Evolutionary conservation across 2,113 vertebrate species (phyloP).

Genomic region (Pterocles orientalis): DNA sequence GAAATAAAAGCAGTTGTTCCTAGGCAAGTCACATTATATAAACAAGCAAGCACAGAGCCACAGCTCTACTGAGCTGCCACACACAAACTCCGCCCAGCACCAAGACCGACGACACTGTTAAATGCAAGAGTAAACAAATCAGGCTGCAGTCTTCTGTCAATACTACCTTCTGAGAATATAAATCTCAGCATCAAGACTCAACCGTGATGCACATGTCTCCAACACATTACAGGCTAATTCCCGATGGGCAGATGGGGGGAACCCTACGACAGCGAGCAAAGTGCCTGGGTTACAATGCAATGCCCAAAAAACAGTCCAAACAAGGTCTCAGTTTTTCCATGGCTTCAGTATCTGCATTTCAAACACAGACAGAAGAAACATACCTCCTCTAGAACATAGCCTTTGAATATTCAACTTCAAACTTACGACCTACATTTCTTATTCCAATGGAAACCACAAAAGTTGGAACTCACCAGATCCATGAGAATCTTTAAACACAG

Average conservation of each 20-base stretch:
- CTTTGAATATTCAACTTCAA: neutral
- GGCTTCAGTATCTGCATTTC: neutral
- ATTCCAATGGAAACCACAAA: neutral
- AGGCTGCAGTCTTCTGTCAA: neutral
- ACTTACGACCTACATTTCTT: neutral
- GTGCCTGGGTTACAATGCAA: neutral
- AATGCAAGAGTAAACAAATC: neutral
- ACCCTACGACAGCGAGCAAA: neutral
- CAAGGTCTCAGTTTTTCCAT: neutral
- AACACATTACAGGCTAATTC: fast-evolving
- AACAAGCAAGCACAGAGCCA: neutral
- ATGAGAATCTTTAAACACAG: fast-evolving
- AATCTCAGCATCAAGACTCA: neutral
- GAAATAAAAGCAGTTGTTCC: neutral
- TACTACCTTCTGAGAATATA: neutral
- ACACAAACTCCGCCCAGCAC: neutral
- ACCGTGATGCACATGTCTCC: neutral
- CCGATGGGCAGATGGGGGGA: neutral
- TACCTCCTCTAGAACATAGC: neutral
- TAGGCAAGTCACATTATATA: neutral
- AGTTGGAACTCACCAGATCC: neutral
- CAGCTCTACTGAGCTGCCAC: neutral
- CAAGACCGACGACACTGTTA: neutral
- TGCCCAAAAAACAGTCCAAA: neutral
- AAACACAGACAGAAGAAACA: neutral